Base-by-base conservation (phyloP, 1,140 invertebrate species). In the Sitobion miscanthi region DNA sequence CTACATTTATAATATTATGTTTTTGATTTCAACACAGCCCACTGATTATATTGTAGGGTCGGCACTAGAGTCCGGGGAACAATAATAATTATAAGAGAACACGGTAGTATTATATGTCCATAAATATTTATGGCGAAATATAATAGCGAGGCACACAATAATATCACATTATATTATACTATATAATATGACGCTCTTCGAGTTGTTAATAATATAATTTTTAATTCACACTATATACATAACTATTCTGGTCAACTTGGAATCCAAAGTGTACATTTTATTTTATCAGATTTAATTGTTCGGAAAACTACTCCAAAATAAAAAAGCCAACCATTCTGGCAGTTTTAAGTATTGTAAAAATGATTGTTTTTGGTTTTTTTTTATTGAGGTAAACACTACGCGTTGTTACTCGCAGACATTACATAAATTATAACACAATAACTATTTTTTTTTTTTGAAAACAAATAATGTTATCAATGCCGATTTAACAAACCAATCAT, bases 101-200 rank as follows among this genome's bases (percentile, higher is more conserved):
- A 38, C 52, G 3, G 49, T 38, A 6, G 14, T 77, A 25, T 57
- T 57, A 57, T 62, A 47, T 42, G 20, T 30, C 52, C 35, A 57
- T 57, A 57, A 89, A 57, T 89, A 57, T 89, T 89, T 89, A 89
- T 89, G 88, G 49, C 5, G 21, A 42, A 89, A 57, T 23, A 89
- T 21, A 35, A 89, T 57, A 42, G 21, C 35, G 38, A 42, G 35
- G 14, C 35, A 25, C 11, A 89, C 52, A 52, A 38, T 21, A 6
- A 54, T 54, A 54, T 54, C 11, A 17, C 49, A 52, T 52, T 52
- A 52, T 52, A 52, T 52, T 52, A 52, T 23, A 52, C 30, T n/a
- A n/a, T n/a, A 77, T 77, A n/a, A 77, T 17, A 77, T 20, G 21
- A 54, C 42, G 42, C 30, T 54, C 47, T 1, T 4, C 5, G 23